Percentiles rank a stretch among this genome's conserved stretches.
Conservation (phyloP, 2,113 vertebrate genomes). For the Pteruthius melanotis region DNA sequence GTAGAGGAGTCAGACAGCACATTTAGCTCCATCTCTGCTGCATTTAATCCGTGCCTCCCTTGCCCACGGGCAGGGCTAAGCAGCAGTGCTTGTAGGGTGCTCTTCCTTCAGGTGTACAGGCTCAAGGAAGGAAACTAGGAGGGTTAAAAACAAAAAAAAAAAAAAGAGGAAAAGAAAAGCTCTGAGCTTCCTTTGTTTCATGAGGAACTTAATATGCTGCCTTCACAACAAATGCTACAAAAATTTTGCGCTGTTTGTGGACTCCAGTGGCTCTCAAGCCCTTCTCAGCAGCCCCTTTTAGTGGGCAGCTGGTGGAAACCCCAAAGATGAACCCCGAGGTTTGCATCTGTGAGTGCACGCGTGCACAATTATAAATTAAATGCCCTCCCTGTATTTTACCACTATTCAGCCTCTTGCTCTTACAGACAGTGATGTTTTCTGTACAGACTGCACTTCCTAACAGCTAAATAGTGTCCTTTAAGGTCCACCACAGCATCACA, state of each 20-base stretch:
- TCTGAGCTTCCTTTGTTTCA: neutral
- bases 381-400: neutral
- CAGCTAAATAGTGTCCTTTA: neutral
- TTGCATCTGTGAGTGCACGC: neutral
- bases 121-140: neutral
- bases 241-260: neutral
- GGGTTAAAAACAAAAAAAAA: too few relatives aligned
- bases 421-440: neutral
- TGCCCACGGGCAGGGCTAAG: fast-evolving
- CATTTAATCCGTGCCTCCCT: neutral
- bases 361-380: neutral
- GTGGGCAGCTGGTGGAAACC: neutral
- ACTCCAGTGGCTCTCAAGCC: neutral
- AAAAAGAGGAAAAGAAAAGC: neutral
- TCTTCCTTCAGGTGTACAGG: neutral
- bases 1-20: neutral
- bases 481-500: neutral
- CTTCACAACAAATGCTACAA: neutral
- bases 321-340: neutral
- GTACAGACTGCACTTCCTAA: neutral
- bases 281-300: neutral
- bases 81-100: neutral
- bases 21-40: neutral
- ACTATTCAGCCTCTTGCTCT: neutral
- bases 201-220: neutral